Conservation (phyloP, 1,140 invertebrate genomes). For the Drosophila kepulauana region DNA sequence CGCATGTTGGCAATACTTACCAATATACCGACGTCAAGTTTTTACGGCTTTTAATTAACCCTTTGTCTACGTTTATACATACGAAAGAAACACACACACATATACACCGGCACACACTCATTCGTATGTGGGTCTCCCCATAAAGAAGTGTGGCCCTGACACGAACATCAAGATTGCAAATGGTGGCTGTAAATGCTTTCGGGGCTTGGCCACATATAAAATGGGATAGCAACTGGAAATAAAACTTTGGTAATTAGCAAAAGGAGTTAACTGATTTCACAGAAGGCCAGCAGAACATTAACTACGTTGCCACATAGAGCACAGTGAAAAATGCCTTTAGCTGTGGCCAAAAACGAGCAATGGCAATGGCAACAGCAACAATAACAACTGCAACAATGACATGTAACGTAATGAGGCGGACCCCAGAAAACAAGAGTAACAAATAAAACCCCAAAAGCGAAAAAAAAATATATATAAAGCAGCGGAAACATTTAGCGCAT, state of each 20-base stretch:
- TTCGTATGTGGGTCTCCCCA: background rate
- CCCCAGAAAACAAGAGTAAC: constrained; percentile 52
- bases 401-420: constrained; percentile 65
- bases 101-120: background rate
- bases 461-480: constrained; percentile 1
- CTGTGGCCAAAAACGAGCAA: constrained; percentile 8
- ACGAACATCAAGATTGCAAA: constrained; percentile 74
- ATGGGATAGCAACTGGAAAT: constrained; percentile 50
- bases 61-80: constrained; percentile 48
- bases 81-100: background rate
- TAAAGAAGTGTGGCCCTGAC: constrained; percentile 48
- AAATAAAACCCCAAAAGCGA: constrained; percentile 22
- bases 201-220: constrained; percentile 12
- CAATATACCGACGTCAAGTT: constrained; percentile 60
- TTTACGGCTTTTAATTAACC: constrained; percentile 81
- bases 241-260: constrained; percentile 84
- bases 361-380: background rate
- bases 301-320: constrained; percentile 2
- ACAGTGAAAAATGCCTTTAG: constrained; percentile 17
- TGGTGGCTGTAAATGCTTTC: constrained; percentile 14
- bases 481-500: constrained; percentile 74
- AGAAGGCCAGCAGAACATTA: constrained; percentile 39
- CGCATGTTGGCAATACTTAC: constrained; percentile 29
- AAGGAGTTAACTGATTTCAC: constrained; percentile 80
- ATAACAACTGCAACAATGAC: constrained; percentile 40